phyloP scores from a whole-genome alignment of 2,113 vertebrate genomes.

The Misgurnus mizolepis region DNA sequence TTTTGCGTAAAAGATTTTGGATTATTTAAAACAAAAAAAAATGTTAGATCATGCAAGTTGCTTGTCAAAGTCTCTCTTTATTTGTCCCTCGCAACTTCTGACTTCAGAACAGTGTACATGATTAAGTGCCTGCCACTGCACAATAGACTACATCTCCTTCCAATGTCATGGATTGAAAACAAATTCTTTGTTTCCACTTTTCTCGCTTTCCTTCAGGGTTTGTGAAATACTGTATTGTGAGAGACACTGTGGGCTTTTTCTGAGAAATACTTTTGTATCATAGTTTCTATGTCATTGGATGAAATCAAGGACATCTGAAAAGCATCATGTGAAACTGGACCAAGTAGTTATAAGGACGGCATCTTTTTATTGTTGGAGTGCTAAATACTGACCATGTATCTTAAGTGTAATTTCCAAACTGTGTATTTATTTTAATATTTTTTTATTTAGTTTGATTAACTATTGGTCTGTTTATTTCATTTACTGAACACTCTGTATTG shows the following conservation, averaged over 20 bases:
- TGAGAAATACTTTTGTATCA: neutral
- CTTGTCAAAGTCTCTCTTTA: neutral
- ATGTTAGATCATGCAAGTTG: constrained; percentile 6
- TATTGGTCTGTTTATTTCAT: neutral
- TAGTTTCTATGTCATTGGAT: neutral
- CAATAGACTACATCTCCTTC: constrained; percentile 28
- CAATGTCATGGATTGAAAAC: constrained; percentile 13
- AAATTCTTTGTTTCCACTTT: neutral
- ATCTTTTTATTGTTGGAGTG: neutral
- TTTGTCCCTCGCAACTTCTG: neutral
- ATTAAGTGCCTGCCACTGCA: neutral
- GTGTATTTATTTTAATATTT: no score
- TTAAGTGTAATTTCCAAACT: no score
- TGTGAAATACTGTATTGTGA: constrained; percentile 1
- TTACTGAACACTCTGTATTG: neutral
- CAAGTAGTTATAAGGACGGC: neutral
- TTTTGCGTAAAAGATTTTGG: neutral
- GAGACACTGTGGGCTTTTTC: neutral
- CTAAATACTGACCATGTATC: neutral
- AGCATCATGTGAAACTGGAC: neutral
- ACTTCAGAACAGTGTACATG: neutral
- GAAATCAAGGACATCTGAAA: neutral
- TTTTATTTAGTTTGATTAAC: no score
- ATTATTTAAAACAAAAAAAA: constrained; percentile 29
- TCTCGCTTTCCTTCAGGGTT: neutral